phyloP scores from a whole-genome alignment of 2,797 vertebrate species.

The Euthynnus affinis region DNA sequence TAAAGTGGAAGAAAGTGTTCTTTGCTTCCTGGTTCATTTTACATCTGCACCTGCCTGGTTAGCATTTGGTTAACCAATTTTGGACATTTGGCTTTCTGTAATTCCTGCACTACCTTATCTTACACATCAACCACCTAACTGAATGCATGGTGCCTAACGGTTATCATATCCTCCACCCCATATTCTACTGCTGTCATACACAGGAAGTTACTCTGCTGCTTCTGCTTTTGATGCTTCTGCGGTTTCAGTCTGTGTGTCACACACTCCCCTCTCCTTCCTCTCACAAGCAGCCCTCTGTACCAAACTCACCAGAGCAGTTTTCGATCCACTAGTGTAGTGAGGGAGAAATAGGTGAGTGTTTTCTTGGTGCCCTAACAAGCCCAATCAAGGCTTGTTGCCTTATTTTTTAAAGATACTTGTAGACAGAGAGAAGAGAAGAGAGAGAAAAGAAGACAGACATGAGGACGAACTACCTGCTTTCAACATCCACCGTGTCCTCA shows the following conservation, averaged over 20 bases:
- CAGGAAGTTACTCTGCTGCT: slow-evolving; percentile 90
- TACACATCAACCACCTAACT: slow-evolving; percentile 19
- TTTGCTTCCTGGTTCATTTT: neutral
- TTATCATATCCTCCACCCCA: slow-evolving; percentile 57
- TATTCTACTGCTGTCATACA: slow-evolving; percentile 70
- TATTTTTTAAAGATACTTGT: slow-evolving; percentile 27
- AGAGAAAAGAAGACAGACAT: slow-evolving; percentile 56
- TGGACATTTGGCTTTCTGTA: neutral
- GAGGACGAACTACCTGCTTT: slow-evolving; percentile 49
- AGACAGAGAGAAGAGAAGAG: slow-evolving; percentile 9
- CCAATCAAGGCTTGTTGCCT: neutral
- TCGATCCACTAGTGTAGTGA: slow-evolving; percentile 26
- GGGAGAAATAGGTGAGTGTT: neutral
- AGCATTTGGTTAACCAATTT: neutral
- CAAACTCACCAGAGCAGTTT: slow-evolving; percentile 45
- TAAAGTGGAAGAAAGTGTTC: slow-evolving; percentile 6
- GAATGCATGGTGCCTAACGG: neutral
- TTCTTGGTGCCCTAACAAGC: slow-evolving; percentile 11
- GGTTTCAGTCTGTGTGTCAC: slow-evolving; percentile 80
- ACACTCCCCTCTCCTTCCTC: slow-evolving; percentile 78
- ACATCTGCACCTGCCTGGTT: slow-evolving; percentile 18
- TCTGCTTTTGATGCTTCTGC: slow-evolving; percentile 75
- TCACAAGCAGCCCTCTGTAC: slow-evolving; percentile 51
- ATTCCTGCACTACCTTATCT: neutral
- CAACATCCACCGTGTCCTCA: slow-evolving; percentile 40